phyloP scores from a whole-genome alignment of 2,797 vertebrate species.

The Scomberomorus guttatus region DNA sequence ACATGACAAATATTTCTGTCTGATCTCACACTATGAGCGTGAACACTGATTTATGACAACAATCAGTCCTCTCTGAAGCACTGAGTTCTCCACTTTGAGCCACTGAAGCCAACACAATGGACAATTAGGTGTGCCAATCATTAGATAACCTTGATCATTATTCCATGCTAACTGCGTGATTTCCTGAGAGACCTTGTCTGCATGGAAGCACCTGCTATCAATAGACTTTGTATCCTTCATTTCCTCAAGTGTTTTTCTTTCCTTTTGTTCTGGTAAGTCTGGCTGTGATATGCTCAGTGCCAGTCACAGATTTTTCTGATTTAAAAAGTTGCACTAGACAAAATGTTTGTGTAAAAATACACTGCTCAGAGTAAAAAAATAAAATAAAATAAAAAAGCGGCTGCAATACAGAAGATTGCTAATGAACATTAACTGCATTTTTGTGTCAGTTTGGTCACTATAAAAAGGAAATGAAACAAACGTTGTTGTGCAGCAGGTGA shows the following conservation, averaged over 20 bases:
- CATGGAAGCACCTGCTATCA: conserved; percentile 29
- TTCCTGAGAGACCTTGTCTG: conserved; percentile 35
- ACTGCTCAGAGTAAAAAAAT: background rate
- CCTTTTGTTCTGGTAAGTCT: conserved; percentile 9
- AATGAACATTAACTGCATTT: background rate
- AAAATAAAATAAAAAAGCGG: background rate
- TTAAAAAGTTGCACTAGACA: background rate
- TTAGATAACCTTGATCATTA: conserved; percentile 33
- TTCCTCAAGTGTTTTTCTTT: background rate
- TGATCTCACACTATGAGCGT: background rate
- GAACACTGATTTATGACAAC: background rate
- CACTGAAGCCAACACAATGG: conserved; percentile 3
- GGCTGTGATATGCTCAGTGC: background rate
- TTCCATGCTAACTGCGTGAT: conserved; percentile 28
- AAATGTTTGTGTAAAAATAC: conserved; percentile 15
- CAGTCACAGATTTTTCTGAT: conserved; percentile 7
- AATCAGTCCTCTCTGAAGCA: background rate
- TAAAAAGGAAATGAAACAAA: background rate
- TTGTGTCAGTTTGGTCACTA: background rate
- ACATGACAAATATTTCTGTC: background rate
- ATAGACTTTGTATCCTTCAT: conserved; percentile 2
- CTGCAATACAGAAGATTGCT: background rate
- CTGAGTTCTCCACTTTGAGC: conserved; percentile 6
- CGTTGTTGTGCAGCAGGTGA: background rate
- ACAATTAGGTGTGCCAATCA: conserved; percentile 34